Evolutionary conservation across 2,888 invertebrate species (phyloP).

Genomic region (Limnephilus rhombicus): DNA sequence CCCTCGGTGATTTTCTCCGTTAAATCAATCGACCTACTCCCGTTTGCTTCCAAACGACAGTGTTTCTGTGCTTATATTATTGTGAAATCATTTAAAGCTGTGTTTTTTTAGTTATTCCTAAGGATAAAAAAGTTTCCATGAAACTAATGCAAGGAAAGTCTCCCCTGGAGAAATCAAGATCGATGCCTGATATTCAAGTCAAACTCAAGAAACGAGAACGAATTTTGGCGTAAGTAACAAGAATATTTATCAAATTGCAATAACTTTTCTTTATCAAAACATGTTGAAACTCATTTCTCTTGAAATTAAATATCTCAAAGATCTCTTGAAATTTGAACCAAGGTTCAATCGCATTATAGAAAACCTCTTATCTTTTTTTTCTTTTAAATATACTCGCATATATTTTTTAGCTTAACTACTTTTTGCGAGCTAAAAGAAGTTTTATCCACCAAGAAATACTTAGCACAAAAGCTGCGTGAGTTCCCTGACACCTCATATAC

Average conservation of each 20-base stretch:
- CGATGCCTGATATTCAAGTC: slow-evolving; percentile 90
- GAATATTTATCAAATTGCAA: neutral
- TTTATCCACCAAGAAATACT: no score
- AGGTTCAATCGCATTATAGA: neutral
- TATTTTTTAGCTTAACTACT: no score
- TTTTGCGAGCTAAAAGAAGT: no score
- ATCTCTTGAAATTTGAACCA: neutral
- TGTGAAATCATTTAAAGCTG: neutral
- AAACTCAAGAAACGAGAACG: slow-evolving; percentile 84
- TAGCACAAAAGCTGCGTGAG: no score
- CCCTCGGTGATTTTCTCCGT: neutral
- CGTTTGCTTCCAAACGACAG: neutral
- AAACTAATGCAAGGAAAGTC: slow-evolving; percentile 78
- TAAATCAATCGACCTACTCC: neutral
- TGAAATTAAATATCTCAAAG: neutral
- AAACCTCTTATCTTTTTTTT: no score
- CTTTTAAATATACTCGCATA: no score
- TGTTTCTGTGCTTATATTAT: neutral
- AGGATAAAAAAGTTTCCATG: slow-evolving; percentile 76
- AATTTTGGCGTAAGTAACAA: slow-evolving; percentile 82
- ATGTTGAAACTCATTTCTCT: no score
- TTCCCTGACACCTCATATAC: no score
- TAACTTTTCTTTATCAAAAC: neutral
- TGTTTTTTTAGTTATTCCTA: slow-evolving; percentile 56
- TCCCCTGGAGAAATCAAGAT: slow-evolving; percentile 87